A percentile compares a stretch with the other conserved stretches of the same genome.
phyloP scores from a whole-genome alignment of 1,140 invertebrate genomes.

The Calephelis nemesis region DNA sequence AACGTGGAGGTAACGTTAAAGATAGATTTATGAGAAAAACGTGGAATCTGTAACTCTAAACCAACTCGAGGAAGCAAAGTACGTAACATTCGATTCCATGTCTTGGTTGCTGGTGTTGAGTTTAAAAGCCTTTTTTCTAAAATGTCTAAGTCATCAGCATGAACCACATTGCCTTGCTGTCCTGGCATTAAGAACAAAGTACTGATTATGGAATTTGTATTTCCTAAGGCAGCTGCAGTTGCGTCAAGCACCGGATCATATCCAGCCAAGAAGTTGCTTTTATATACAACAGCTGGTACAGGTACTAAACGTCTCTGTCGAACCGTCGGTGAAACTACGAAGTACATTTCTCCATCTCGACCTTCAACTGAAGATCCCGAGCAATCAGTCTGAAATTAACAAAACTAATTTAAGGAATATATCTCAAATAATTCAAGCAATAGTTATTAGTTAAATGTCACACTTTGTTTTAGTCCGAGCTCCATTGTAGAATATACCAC shows the following conservation, averaged over 20 bases:
- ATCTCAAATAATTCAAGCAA: background rate
- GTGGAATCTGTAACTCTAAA: conserved; percentile 89
- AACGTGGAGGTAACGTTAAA: conserved; percentile 88
- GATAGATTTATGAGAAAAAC: conserved; percentile 89
- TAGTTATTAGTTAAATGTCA: no score
- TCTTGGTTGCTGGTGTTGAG: conserved; percentile 82
- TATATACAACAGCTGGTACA: conserved; percentile 89
- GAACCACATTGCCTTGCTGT: conserved; percentile 86
- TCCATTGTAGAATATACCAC: no score
- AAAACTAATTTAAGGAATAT: no score
- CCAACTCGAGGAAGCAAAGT: conserved; percentile 85
- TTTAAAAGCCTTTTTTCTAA: conserved; percentile 85
- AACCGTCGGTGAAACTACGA: conserved; percentile 88
- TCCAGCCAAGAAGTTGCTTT: conserved; percentile 86
- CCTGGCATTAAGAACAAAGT: conserved; percentile 90
- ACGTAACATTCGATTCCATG: conserved; percentile 86
- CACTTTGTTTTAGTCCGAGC: no score
- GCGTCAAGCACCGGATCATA: conserved; percentile 91
- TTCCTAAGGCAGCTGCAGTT: conserved; percentile 87
- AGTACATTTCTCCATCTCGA: conserved; percentile 90
- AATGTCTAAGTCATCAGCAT: conserved; percentile 86
- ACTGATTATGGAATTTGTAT: conserved; percentile 85
- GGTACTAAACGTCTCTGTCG: conserved; percentile 88
- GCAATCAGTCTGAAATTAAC: conserved; percentile 84
- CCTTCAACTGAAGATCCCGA: conserved; percentile 84